phyloP scores from a whole-genome alignment of 2,113 vertebrate genomes.

The Ailurus styani region DNA sequence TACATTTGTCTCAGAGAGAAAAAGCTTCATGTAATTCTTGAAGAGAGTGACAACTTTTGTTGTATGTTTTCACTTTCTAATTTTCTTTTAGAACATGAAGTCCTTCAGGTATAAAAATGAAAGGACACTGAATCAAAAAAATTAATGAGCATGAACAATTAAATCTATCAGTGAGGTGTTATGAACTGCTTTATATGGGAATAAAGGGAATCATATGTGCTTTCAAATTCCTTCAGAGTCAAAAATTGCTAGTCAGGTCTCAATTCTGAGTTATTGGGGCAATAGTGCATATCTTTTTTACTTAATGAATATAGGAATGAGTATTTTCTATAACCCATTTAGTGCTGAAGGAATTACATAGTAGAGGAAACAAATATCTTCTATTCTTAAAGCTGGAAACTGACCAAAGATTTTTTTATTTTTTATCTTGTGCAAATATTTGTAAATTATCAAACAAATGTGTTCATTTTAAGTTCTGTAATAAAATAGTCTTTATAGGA shows the following conservation, averaged over 20 bases:
- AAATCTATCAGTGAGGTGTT: neutral
- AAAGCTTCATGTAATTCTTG: neutral
- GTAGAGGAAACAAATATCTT: neutral
- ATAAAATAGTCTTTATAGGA: neutral
- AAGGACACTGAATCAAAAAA: conserved; percentile 11
- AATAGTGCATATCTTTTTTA: conserved; percentile 33
- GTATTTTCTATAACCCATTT: neutral
- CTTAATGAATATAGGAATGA: neutral
- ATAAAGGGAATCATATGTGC: neutral
- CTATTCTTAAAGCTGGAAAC: neutral
- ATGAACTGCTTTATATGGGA: neutral
- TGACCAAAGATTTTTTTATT: neutral
- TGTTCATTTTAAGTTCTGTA: neutral
- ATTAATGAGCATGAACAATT: conserved; percentile 37
- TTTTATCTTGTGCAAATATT: neutral
- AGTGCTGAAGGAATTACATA: neutral
- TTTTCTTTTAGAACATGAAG: neutral
- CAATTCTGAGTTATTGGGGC: neutral
- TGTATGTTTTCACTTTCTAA: neutral
- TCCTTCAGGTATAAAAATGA: neutral
- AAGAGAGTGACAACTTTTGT: neutral
- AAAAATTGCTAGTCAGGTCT: neutral
- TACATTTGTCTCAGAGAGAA: neutral
- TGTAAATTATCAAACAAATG: neutral
- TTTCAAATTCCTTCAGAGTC: conserved; percentile 39